phyloP scores from a whole-genome alignment of 2,888 invertebrate genomes.

The Blastobasis lacticolella region DNA sequence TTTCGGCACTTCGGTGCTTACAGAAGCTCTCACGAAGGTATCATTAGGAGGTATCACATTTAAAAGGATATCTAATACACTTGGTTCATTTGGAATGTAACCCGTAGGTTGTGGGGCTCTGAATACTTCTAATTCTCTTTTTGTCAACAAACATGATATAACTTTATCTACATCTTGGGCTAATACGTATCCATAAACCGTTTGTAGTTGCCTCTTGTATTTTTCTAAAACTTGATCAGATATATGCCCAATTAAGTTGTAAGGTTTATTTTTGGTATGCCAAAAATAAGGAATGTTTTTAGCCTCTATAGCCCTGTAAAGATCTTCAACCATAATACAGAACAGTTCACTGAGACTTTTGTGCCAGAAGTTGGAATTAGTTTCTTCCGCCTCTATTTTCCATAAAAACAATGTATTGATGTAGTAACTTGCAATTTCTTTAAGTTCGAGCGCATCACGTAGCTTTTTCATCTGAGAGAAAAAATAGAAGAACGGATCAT shows the following conservation, averaged over 20 bases:
- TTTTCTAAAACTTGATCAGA: slow-evolving; percentile 38
- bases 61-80: too few species aligned
- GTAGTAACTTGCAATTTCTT: slow-evolving; percentile 70
- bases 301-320: slow-evolving; percentile 33
- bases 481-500: too few species aligned
- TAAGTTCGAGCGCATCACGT: slow-evolving; percentile 54
- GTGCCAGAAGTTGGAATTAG: slow-evolving; percentile 47
- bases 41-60: too few species aligned
- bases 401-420: slow-evolving; percentile 73
- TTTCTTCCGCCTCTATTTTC: slow-evolving; percentile 35
- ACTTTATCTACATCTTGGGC: slow-evolving; percentile 41
- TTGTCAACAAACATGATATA: slow-evolving; percentile 30
- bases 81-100: too few species aligned
- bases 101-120: slow-evolving; percentile 10
- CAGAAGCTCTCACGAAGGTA: too few species aligned
- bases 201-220: slow-evolving; percentile 45
- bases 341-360: slow-evolving; percentile 41
- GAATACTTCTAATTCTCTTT: slow-evolving; percentile 37
- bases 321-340: slow-evolving; percentile 43
- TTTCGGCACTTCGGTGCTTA: too few species aligned
- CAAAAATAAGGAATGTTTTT: slow-evolving; percentile 53
- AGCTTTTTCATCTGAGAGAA: slow-evolving; percentile 70
- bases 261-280: slow-evolving; percentile 31
- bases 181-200: slow-evolving; percentile 45
- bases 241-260: slow-evolving; percentile 39